Conservation (phyloP, 1,140 invertebrate species). For the Paralvinella palmiformis region DNA sequence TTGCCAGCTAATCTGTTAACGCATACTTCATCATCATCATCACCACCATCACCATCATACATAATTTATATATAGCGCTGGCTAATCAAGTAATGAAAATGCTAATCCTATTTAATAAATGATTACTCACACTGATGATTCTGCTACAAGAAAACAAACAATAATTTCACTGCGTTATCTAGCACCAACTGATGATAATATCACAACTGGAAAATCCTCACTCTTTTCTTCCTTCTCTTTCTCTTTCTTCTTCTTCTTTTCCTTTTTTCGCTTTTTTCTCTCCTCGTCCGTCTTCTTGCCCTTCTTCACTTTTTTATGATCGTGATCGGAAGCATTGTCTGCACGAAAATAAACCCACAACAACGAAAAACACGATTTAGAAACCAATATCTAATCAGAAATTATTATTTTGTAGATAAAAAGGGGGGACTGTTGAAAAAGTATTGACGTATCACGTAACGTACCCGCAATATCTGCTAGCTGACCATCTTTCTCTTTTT, state of each 20-base stretch:
- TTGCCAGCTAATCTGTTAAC: too few relatives aligned
- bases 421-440: background rate
- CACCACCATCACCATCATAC: too few relatives aligned
- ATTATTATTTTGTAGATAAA: background rate
- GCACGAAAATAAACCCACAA: background rate
- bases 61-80: too few relatives aligned
- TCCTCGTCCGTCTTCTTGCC: constrained; percentile 1
- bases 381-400: background rate
- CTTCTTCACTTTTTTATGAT: constrained; percentile 9
- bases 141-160: too few relatives aligned
- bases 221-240: constrained; percentile 10
- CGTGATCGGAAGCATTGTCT: constrained; percentile 4
- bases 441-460: too few relatives aligned
- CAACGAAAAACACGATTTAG: background rate
- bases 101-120: too few relatives aligned
- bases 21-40: too few relatives aligned
- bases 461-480: background rate
- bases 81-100: too few relatives aligned
- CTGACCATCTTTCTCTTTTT: background rate
- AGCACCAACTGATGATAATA: too few relatives aligned
- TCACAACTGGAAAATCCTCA: too few relatives aligned
- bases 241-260: constrained; percentile 3
- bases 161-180: too few relatives aligned
- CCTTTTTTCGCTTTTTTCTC: constrained; percentile 1
- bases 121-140: too few relatives aligned